Base-by-base conservation (phyloP, 1,140 invertebrate species). In the Bactericera cockerelli region DNA sequence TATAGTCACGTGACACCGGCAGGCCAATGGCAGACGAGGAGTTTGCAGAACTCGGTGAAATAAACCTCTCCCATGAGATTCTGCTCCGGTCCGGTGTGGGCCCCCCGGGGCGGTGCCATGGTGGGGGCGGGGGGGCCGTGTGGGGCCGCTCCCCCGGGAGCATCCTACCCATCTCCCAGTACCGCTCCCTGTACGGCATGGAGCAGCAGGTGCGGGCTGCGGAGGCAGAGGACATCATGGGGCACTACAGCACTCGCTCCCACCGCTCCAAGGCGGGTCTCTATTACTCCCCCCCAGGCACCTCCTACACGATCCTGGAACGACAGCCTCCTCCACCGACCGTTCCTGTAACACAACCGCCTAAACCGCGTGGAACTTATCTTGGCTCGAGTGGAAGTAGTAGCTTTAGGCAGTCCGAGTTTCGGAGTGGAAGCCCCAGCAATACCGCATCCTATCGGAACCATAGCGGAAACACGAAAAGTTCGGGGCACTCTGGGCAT, bases 281-380 rank as follows among this genome's bases (percentile, higher is more conserved):
- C 2, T 78, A 77, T 65, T 77, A 77, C 67, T 77, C 76, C 39
- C 76, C 76, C n/a, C 76, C 76, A 21, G 76, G 86, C 53, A 88
- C 86, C 59, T 87, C 84, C 42, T 89, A 89, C 72, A 89, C 86
- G 64, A 88, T 89, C 70, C 81, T 88, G 64, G 86, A 88, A 72
- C 76, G 85, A 55, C 84, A 84, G 28, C 81, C 83, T 61, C 84
- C 82, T 63, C 82, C 82, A 26, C 81, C 83, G 62, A 77, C 79
- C 80, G 64, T 71, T 73, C 31, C 74, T 75, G 21, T 74, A 77
- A 31, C 76, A 76, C 63, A 77, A 76, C 26, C 76, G 72, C 49
- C 61, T n/a, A 57, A 49, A 14, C 64, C 63, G 38, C 53, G 65
- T 66, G 75, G 78, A n/a, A 79, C 80, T 1, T 83, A 83, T 68